These are phyloP conservation scores for Subacronicta megacephala DNA, from an alignment of 2,888 invertebrate genomes.

Conservation along the genomic window DNA sequence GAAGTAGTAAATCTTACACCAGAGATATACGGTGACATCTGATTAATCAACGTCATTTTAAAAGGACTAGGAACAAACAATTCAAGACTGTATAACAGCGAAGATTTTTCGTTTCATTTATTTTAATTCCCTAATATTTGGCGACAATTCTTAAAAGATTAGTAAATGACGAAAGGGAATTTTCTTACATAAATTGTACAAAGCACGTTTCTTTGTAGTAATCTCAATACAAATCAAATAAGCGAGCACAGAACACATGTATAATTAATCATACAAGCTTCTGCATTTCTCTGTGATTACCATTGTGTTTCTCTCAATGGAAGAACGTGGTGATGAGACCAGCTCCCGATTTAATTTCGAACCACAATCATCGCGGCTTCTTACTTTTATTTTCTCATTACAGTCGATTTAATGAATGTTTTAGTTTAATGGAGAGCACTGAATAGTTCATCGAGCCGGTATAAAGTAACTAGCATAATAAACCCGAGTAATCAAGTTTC, in stretches of 20 bases:
- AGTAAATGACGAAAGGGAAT: slow-evolving; percentile 31
- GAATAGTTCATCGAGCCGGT: slow-evolving; percentile 60
- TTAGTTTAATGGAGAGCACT: slow-evolving; percentile 67
- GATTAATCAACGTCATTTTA: too few relatives aligned
- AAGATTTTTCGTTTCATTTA: slow-evolving; percentile 6
- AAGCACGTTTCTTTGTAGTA: slow-evolving; percentile 31
- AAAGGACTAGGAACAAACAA: too few relatives aligned
- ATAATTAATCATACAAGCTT: slow-evolving; percentile 80
- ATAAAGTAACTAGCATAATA: slow-evolving; percentile 51
- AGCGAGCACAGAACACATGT: slow-evolving; percentile 39
- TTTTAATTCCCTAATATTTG: slow-evolving; percentile 15
- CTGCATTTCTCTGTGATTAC: slow-evolving; percentile 77
- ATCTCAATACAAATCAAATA: slow-evolving; percentile 37
- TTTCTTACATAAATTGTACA: slow-evolving; percentile 33
- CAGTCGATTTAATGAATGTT: slow-evolving; percentile 73
- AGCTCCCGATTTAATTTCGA: slow-evolving; percentile 78
- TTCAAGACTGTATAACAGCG: not conserved
- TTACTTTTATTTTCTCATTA: slow-evolving; percentile 71
- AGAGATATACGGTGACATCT: too few relatives aligned
- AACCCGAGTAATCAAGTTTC: slow-evolving; percentile 55
- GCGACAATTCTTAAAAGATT: slow-evolving; percentile 24
- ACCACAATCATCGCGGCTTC: slow-evolving; percentile 69
- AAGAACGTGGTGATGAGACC: slow-evolving; percentile 63
- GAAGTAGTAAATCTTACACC: too few relatives aligned
- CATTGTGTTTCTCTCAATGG: slow-evolving; percentile 75